phyloP scores from a whole-genome alignment of 2,888 invertebrate species.

The Drosophila demipolita region DNA sequence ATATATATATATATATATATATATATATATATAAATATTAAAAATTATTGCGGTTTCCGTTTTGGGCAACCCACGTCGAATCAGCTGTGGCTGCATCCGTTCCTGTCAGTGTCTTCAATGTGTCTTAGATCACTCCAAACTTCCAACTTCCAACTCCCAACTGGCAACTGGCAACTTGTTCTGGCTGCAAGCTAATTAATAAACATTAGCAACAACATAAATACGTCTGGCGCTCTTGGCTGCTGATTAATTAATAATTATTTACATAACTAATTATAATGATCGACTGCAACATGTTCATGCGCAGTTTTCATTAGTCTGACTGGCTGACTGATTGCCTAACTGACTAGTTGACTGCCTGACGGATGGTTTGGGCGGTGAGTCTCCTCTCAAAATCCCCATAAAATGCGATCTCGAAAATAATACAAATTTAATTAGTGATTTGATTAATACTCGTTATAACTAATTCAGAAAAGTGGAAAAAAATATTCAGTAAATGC shows the following conservation, averaged over 20 bases:
- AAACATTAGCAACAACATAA: conserved; percentile 45
- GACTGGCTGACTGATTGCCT: not conserved
- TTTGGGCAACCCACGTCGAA: conserved; percentile 23
- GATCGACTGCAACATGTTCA: conserved; percentile 66
- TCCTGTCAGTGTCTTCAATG: conserved; percentile 6
- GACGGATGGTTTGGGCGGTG: conserved; percentile 22
- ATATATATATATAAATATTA: conserved; percentile 12
- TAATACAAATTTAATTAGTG: conserved; percentile 53
- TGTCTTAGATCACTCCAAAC: conserved; percentile 3
- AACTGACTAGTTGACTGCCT: conserved; percentile 1
- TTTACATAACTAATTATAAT: conserved; percentile 71
- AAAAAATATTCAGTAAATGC: conserved; percentile 20
- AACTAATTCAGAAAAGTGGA: conserved; percentile 53
- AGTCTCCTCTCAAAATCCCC: conserved; percentile 23
- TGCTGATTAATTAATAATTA: conserved; percentile 63
- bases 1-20: not conserved
- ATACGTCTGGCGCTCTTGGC: conserved; percentile 30
- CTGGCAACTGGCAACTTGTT: not conserved
- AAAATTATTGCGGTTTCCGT: conserved; percentile 70
- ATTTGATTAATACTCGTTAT: conserved; percentile 46
- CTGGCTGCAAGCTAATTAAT: conserved; percentile 54
- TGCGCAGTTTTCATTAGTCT: conserved; percentile 66
- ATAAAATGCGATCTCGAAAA: conserved; percentile 35
- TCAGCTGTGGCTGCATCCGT: conserved; percentile 34
- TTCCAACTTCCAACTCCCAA: not conserved